Conservation (phyloP, 2,888 invertebrate species). For the Thysanoteuthis rhombus region DNA sequence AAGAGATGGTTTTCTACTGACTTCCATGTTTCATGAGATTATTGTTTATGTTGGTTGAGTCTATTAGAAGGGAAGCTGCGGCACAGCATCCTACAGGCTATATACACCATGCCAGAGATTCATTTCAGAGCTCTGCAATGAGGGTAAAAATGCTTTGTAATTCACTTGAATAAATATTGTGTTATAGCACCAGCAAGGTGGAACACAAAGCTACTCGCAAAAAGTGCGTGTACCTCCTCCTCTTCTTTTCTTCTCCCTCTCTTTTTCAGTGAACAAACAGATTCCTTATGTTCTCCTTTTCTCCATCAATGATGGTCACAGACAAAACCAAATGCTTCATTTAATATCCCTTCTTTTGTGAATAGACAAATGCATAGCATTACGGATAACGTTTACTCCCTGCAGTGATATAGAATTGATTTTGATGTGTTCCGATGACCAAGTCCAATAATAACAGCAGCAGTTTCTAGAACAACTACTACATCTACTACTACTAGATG, state of each 20-base stretch:
- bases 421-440: background rate
- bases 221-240: background rate
- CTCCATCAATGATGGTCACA: background rate
- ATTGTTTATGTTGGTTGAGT: background rate
- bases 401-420: background rate
- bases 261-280: background rate
- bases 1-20: background rate
- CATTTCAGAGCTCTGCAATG: background rate
- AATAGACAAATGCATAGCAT: background rate
- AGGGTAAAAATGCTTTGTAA: background rate
- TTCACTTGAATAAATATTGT: background rate
- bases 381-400: background rate
- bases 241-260: background rate
- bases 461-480: background rate
- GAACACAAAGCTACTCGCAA: background rate
- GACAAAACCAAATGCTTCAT: background rate
- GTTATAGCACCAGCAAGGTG: background rate
- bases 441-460: conserved; percentile 1
- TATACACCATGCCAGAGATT: background rate
- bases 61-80: background rate
- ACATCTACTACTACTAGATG: background rate
- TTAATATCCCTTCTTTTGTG: background rate
- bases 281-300: background rate
- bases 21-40: background rate
- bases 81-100: background rate